These are phyloP conservation scores for Melolontha melolontha DNA, from an alignment of 2,888 invertebrate genomes.

Conservation along the genomic window DNA sequence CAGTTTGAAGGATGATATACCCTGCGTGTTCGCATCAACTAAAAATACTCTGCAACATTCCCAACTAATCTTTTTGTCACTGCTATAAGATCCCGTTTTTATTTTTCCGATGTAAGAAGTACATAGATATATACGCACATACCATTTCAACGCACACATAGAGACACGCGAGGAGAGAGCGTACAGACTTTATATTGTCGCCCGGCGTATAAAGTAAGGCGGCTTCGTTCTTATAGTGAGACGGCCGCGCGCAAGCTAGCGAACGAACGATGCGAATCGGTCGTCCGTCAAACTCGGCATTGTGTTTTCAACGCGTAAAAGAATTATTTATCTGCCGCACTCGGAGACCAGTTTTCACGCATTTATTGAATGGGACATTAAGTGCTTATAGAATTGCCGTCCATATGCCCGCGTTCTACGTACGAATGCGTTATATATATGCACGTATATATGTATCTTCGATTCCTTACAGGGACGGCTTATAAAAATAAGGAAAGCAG, in stretches of 20 bases:
- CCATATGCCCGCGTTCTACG: constrained; percentile 27
- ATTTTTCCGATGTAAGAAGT: constrained; percentile 15
- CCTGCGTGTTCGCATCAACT: not conserved
- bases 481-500: not conserved
- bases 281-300: constrained; percentile 57
- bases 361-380: constrained; percentile 64
- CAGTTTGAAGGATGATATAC: too few species aligned
- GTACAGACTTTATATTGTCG: constrained; percentile 49
- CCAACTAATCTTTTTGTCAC: constrained; percentile 33
- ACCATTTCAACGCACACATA: constrained; percentile 26
- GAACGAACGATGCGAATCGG: constrained; percentile 50
- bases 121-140: constrained; percentile 22
- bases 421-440: constrained; percentile 34
- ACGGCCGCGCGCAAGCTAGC: constrained; percentile 35
- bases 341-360: constrained; percentile 61
- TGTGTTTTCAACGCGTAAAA: constrained; percentile 54
- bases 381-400: constrained; percentile 54
- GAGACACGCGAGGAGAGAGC: constrained; percentile 37
- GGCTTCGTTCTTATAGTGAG: constrained; percentile 47
- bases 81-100: constrained; percentile 10
- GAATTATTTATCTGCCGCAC: constrained; percentile 59
- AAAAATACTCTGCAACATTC: constrained; percentile 15
- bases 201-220: constrained; percentile 49
- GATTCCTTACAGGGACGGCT: constrained; percentile 1
- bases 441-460: constrained; percentile 35